Evolutionary conservation across 2,797 vertebrate genomes (phyloP).

Genomic region (Sebastes steindachneri): DNA sequence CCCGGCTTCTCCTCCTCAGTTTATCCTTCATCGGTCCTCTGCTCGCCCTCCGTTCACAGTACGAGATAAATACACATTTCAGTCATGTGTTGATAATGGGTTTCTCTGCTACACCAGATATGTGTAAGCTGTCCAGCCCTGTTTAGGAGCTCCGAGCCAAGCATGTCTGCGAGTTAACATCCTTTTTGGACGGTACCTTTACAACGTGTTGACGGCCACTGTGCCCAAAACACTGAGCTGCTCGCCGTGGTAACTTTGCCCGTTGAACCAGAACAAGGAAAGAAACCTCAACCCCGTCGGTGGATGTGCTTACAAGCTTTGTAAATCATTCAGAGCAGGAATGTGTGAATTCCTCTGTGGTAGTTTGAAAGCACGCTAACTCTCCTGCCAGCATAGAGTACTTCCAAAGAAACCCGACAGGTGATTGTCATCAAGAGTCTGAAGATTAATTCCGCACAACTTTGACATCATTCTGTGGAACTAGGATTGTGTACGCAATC

Average conservation of each 20-base stretch:
- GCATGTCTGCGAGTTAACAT: neutral
- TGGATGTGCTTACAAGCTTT: neutral
- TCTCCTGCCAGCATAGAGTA: neutral
- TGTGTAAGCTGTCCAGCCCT: neutral
- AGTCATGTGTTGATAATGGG: neutral
- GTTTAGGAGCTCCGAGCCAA: neutral
- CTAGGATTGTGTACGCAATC: too few relatives aligned
- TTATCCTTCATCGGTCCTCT: neutral
- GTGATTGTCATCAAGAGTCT: neutral
- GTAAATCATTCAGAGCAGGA: conserved; percentile 10
- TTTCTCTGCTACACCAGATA: neutral
- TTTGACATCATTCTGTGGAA: neutral
- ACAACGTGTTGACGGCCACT: neutral
- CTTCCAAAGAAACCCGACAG: neutral
- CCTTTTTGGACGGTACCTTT: neutral
- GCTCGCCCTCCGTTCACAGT: neutral
- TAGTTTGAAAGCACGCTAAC: neutral
- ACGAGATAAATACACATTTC: neutral
- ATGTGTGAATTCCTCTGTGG: neutral
- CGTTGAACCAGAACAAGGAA: neutral
- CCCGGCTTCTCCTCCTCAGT: neutral
- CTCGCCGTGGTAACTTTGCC: neutral
- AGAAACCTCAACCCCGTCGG: neutral
- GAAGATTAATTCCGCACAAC: neutral
- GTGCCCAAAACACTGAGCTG: neutral